These are phyloP conservation scores for Brotula barbata DNA, from an alignment of 2,797 vertebrate species.

Conservation along the genomic window DNA sequence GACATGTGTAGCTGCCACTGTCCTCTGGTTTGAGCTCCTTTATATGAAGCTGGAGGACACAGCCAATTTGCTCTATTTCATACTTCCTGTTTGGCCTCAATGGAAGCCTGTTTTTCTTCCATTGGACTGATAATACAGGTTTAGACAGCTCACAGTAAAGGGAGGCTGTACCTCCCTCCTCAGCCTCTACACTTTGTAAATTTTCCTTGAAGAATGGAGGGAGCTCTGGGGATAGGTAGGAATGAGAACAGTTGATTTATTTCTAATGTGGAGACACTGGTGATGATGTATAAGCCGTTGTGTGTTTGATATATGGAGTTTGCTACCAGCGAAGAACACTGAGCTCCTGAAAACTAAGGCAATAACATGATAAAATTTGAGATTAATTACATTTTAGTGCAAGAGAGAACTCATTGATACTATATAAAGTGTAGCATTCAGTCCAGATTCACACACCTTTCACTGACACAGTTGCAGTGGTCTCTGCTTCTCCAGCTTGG, in stretches of 20 bases:
- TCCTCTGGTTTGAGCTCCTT: slow-evolving; percentile 80
- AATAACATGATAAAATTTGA: too few species aligned
- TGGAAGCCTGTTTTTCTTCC: slow-evolving; percentile 81
- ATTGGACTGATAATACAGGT: slow-evolving; percentile 66
- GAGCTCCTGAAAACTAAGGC: too few species aligned
- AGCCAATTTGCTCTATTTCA: slow-evolving; percentile 78
- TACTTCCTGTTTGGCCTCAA: slow-evolving; percentile 81
- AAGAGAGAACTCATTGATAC: too few species aligned
- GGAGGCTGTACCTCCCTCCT: slow-evolving; percentile 75
- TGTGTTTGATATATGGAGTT: too few species aligned
- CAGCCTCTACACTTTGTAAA: slow-evolving; percentile 74
- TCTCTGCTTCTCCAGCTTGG: slow-evolving; percentile 55
- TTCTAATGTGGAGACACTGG: too few species aligned
- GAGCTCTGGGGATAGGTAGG: slow-evolving; percentile 47
- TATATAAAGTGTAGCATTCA: too few species aligned
- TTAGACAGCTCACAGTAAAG: slow-evolving; percentile 83
- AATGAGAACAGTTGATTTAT: too few species aligned
- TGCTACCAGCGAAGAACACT: too few species aligned
- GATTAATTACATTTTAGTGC: too few species aligned
- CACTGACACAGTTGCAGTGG: slow-evolving; percentile 44
- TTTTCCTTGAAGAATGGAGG: slow-evolving; percentile 80
- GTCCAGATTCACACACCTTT: slow-evolving; percentile 47
- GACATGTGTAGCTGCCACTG: slow-evolving; percentile 83
- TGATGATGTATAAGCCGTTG: too few species aligned
- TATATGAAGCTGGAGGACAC: slow-evolving; percentile 78